Evolutionary conservation across 2,888 invertebrate species (phyloP), one percentile per base, ranked within the genome.

Genomic region (Raillietiella orientalis): DNA sequence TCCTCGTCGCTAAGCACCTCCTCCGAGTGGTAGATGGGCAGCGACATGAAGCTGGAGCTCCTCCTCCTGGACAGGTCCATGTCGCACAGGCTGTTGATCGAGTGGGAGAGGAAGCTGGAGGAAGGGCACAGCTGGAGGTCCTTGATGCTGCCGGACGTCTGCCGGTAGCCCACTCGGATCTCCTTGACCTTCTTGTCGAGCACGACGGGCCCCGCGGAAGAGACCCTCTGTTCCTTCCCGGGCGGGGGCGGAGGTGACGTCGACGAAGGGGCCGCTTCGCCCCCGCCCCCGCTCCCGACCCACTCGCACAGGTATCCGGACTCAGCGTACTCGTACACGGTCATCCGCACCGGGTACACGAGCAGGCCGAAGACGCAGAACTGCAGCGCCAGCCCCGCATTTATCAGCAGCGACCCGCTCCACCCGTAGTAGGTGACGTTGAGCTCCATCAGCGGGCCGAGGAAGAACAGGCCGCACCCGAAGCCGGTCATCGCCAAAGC

Each of bases 311-410:
- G n/a, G n/a, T n/a, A n/a, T n/a, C n/a, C n/a, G n/a, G n/a, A n/a
- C n/a, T n/a, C n/a, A n/a, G n/a, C n/a, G n/a, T n/a, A n/a, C n/a
- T n/a, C 23, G 10, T 28, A 12, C 9, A 16, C n/a, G 9, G 20
- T 21, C 8, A 25, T 22, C 9, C 12, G 9, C 5, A 32, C 11
- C n/a, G 34, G 34, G 17, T 30, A 35, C 3, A 36, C 24, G 2
- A 36, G 15, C 5, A 34, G 28, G 8, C 37, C 38, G 19, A 33
- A 29, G 5, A 36, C 31, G 22, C 32, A 31, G 21, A 37, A 29
- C 11, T 38, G 34, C 9, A 38, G 30, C 22, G 33, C 29, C n/a
- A 36, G 23, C 11, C 33, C 35, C 5, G 35, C 37, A 23, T 28
- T 32, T 15, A 38, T 33, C 16, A 37, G 26, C 16, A 33, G 31